Percentiles rank a stretch among this genome's conserved stretches.
Evolutionary conservation across 1,140 invertebrate species (phyloP).

Genomic region (Lordiphosa collinella): DNA sequence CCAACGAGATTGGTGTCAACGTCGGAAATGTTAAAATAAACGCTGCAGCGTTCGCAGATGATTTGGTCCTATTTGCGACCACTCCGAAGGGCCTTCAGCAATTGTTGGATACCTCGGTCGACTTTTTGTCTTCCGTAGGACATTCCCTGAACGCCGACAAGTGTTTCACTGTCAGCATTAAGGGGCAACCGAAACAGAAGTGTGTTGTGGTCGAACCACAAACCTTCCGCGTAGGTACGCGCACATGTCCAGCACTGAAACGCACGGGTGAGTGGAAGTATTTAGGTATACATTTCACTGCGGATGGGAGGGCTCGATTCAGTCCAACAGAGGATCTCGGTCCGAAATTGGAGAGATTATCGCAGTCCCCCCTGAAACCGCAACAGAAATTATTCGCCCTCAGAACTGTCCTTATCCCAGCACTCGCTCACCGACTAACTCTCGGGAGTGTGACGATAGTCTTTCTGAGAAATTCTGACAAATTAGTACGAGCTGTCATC

Average conservation of each 20-base stretch:
- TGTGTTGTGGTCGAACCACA: too few relatives aligned
- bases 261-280: too few relatives aligned
- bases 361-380: not conserved
- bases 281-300: too few relatives aligned
- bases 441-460: slow-evolving; percentile 2
- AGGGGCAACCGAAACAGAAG: too few relatives aligned
- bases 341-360: not conserved
- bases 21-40: slow-evolving; percentile 4
- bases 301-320: not conserved
- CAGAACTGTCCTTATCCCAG: not conserved
- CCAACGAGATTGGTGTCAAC: slow-evolving; percentile 9
- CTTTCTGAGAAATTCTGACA: not conserved
- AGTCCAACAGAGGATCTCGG: not conserved
- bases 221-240: too few relatives aligned
- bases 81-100: slow-evolving; percentile 5
- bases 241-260: too few relatives aligned
- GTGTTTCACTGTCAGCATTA: too few relatives aligned
- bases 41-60: slow-evolving; percentile 5
- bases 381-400: slow-evolving; percentile 2
- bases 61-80: slow-evolving; percentile 3
- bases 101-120: slow-evolving; percentile 6
- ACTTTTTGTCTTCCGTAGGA: slow-evolving; percentile 9
- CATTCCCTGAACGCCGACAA: not conserved
- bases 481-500: not conserved
- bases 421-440: slow-evolving; percentile 2